These are phyloP conservation scores for Vulpes ferrilata DNA, from an alignment of 2,113 vertebrate genomes.

Conservation along the genomic window DNA sequence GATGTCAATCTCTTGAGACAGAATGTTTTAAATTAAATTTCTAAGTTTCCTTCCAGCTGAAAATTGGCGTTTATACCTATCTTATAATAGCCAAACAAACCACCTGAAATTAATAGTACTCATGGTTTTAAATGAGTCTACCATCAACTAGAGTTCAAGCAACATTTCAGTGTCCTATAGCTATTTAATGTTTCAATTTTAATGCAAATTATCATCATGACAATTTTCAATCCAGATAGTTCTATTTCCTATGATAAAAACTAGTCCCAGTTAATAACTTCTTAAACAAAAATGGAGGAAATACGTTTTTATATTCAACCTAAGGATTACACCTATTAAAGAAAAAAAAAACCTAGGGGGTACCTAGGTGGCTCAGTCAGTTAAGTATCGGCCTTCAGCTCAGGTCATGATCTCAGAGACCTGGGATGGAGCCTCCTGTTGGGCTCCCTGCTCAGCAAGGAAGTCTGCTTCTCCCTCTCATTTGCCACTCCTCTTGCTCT, in stretches of 20 bases:
- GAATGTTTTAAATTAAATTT: not conserved
- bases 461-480: not conserved
- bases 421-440: not conserved
- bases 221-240: not conserved
- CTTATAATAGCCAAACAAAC: not conserved
- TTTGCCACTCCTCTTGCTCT: not conserved
- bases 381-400: too few species aligned
- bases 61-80: not conserved
- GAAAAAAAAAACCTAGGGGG: not conserved
- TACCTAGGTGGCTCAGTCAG: not conserved
- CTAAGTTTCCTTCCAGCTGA: not conserved
- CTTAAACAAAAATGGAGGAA: not conserved
- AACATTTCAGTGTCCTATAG: not conserved
- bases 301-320: not conserved
- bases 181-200: not conserved
- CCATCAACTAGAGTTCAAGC: not conserved
- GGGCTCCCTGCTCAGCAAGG: not conserved
- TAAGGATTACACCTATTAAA: slow-evolving; percentile 6
- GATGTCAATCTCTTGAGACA: not conserved
- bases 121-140: not conserved
- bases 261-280: not conserved
- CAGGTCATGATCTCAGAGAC: not conserved
- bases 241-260: not conserved
- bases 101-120: slow-evolving; percentile 17
- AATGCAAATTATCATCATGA: slow-evolving; percentile 25